Base-by-base conservation (phyloP, 2,113 vertebrate genomes). In the Ictalurus punctatus region DNA sequence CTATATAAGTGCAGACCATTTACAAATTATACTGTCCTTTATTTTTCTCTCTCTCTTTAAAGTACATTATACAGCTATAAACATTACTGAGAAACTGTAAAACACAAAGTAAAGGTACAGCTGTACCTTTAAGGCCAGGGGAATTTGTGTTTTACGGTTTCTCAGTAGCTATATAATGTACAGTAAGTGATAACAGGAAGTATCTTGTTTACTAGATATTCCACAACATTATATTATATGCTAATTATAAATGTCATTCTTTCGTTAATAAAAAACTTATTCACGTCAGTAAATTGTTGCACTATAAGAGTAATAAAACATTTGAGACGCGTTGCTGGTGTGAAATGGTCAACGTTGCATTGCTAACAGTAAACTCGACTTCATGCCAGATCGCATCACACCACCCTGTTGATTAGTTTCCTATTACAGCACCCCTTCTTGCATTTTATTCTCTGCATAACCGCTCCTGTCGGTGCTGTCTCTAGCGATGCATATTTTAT, bases 401-500 rank as follows among this genome's bases (percentile, higher is more conserved):
- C 6, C 23, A n/a, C 48, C 25, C 23, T 4, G 14, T 54, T 59
- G 30, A 59, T 59, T 12, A 59, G 23, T 37, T 12, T 23, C 56
- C 56, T 10, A 7, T 21, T 59, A 58, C 80, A 63, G 30, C 12
- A 25, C 21, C 40, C 56, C 56, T 40, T 40, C 58, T 63, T 27
- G 4, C 3, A 3, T 40, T 63, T 59, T 40, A 61, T 61, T 83
- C 4, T 12, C 81, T 44, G 12, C 56, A 59, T 56, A 17, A 59
- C 25, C 17, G 27, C 40, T 30, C 17, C 40, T 52, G 67, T 74
- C 37, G 17, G 23, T 19, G 8, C 40, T 3, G 3, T 83, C 52
- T 87, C 52, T 37, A 69, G 54, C 4, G 10, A 82, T 2, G 19
- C 63, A 73, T 30, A 40, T 90, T 87, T 89, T 23, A 87, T 37